Percentiles rank a stretch among this genome's conserved stretches.
Evolutionary conservation across 1,140 invertebrate species (phyloP).

Genomic region (Anagrus nilaparvatae): DNA sequence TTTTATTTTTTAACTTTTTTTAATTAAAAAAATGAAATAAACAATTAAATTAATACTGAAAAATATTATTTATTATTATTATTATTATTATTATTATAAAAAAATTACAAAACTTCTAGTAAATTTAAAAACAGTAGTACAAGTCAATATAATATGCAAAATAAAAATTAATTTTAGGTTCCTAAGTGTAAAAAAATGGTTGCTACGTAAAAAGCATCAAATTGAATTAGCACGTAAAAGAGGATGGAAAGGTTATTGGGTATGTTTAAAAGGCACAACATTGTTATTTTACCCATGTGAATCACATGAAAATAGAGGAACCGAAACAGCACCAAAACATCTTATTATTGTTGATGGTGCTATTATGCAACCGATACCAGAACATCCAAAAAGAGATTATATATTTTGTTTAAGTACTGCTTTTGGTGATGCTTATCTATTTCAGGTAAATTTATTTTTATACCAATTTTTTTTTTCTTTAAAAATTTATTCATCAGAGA

Average conservation of each 20-base stretch:
- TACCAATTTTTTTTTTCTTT: too few relatives aligned
- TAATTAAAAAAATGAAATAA: too few relatives aligned
- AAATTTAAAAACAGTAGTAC: too few relatives aligned
- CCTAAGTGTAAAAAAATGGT: conserved; percentile 96
- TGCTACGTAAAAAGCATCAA: conserved; percentile 91
- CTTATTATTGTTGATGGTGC: conserved; percentile 95
- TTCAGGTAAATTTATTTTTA: conserved; percentile 81
- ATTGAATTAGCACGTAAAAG: conserved; percentile 90
- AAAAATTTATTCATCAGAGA: too few relatives aligned
- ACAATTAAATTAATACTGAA: too few relatives aligned
- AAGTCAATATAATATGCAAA: too few relatives aligned
- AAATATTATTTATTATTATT: too few relatives aligned
- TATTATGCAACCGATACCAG: conserved; percentile 96
- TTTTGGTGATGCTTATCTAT: conserved; percentile 95
- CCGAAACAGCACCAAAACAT: conserved; percentile 87
- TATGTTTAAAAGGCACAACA: conserved; percentile 93
- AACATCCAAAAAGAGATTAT: conserved; percentile 94
- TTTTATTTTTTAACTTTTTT: too few relatives aligned
- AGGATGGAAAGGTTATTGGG: conserved; percentile 98
- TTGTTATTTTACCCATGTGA: conserved; percentile 94
- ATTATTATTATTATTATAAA: too few relatives aligned
- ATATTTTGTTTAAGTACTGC: conserved; percentile 97
- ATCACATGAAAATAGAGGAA: conserved; percentile 78
- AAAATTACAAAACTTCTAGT: too few relatives aligned
- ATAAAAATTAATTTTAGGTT: too few relatives aligned